Evolutionary conservation across 2,113 vertebrate genomes (phyloP).

Genomic region (Leptobrachium ailaonicum): DNA sequence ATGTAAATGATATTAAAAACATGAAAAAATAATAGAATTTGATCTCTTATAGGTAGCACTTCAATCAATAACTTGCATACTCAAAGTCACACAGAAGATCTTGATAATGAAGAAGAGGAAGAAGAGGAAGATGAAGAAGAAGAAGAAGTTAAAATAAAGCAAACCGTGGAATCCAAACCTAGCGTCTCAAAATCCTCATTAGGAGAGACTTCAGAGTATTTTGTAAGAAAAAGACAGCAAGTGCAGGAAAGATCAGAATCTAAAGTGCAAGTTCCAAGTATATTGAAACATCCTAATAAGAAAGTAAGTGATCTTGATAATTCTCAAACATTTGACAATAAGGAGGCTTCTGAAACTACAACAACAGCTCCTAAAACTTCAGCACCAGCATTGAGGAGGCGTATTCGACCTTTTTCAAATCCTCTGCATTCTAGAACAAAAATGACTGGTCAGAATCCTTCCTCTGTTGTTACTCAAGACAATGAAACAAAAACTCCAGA

Average conservation of each 20-base stretch:
- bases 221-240: no score
- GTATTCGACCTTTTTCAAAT: constrained; percentile 63
- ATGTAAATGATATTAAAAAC: no score
- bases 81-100: constrained; percentile 59
- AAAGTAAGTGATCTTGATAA: constrained; percentile 52
- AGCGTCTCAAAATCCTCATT: constrained; percentile 46
- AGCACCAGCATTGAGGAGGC: constrained; percentile 53
- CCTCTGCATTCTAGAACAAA: constrained; percentile 33
- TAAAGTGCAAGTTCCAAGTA: constrained; percentile 38
- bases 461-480: constrained; percentile 50
- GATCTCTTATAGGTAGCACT: constrained; percentile 65
- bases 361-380: constrained; percentile 55
- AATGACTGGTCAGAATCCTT: constrained; percentile 24
- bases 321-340: constrained; percentile 61
- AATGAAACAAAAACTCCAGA: constrained; percentile 58
- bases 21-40: neutral
- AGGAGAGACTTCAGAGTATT: constrained; percentile 29
- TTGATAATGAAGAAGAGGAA: constrained; percentile 53
- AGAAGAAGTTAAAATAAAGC: constrained; percentile 21
- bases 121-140: constrained; percentile 42
- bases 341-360: constrained; percentile 52
- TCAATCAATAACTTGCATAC: constrained; percentile 57
- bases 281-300: constrained; percentile 43
- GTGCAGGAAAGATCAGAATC: constrained; percentile 2
- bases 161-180: no score